Conservation (phyloP, 2,888 invertebrate species). For the Netelia fuscicornis region DNA sequence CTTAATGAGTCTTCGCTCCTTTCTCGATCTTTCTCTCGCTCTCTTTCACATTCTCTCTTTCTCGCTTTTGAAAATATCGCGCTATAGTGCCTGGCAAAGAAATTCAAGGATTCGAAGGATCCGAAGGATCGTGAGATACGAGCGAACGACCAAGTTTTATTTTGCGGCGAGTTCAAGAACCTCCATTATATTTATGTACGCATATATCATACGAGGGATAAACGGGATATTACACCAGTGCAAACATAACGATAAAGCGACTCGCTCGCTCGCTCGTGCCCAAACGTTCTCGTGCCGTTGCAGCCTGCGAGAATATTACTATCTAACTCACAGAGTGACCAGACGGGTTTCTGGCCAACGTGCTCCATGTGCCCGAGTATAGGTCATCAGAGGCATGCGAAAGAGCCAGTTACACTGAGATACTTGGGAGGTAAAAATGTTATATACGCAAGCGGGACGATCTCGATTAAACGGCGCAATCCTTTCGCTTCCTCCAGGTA, state of each 20-base stretch:
- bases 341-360: slow-evolving; percentile 53
- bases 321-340: slow-evolving; percentile 31
- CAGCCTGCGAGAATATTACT: slow-evolving; percentile 15
- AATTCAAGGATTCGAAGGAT: not conserved
- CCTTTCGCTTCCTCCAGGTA: slow-evolving; percentile 35
- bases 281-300: not conserved
- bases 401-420: slow-evolving; percentile 20
- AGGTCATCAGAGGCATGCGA: slow-evolving; percentile 51
- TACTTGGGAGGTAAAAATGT: slow-evolving; percentile 13
- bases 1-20: slow-evolving; percentile 4
- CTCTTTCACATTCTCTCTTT: not conserved
- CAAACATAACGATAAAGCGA: slow-evolving; percentile 44
- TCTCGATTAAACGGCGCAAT: slow-evolving; percentile 48
- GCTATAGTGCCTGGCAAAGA: not conserved
- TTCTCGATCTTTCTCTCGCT: not conserved
- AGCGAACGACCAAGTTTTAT: slow-evolving; percentile 16
- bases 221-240: slow-evolving; percentile 52
- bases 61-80: not conserved
- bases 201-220: slow-evolving; percentile 2
- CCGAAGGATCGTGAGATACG: not conserved
- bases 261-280: slow-evolving; percentile 17
- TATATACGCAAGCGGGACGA: slow-evolving; percentile 32
- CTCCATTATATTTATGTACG: slow-evolving; percentile 9
- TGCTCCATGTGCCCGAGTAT: slow-evolving; percentile 26
- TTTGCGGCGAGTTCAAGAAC: slow-evolving; percentile 25